phyloP scores from a whole-genome alignment of 1,140 invertebrate genomes.

The Solen grandis region DNA sequence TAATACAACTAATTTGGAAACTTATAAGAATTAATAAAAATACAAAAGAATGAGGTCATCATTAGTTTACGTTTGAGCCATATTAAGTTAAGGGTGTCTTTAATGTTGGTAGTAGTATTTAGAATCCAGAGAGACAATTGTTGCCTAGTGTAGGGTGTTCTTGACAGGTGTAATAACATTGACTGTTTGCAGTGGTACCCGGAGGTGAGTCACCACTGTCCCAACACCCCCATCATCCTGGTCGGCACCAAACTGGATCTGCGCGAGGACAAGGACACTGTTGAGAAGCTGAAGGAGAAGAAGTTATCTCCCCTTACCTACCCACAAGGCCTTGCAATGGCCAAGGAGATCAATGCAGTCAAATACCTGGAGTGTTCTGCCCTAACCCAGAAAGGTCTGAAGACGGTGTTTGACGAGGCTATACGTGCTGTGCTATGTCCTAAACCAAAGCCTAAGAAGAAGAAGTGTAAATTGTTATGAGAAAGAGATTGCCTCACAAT shows the following conservation, averaged over 20 bases:
- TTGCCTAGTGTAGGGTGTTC: no score
- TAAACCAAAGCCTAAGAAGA: slow-evolving; percentile 68
- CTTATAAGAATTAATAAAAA: no score
- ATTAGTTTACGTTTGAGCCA: no score
- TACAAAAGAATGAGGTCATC: no score
- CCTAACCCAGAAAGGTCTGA: slow-evolving; percentile 83
- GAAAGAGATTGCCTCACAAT: neutral
- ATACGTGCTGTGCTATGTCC: slow-evolving; percentile 81
- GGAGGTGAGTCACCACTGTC: slow-evolving; percentile 85
- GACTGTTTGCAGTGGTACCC: slow-evolving; percentile 81
- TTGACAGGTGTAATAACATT: no score
- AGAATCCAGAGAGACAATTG: no score
- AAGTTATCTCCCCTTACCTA: slow-evolving; percentile 98
- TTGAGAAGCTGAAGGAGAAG: slow-evolving; percentile 98
- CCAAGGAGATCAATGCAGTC: slow-evolving; percentile 94
- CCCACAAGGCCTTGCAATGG: slow-evolving; percentile 97
- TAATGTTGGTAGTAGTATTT: no score
- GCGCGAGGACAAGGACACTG: slow-evolving; percentile 98
- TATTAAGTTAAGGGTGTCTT: no score
- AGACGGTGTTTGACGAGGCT: slow-evolving; percentile 83
- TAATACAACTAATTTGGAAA: no score
- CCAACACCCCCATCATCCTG: slow-evolving; percentile 84
- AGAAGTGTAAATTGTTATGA: slow-evolving; percentile 57
- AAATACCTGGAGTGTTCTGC: slow-evolving; percentile 81
- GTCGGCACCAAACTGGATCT: slow-evolving; percentile 90